These are phyloP conservation scores for Leuctra nigra DNA, from an alignment of 2,888 invertebrate species.

Conservation along the genomic window DNA sequence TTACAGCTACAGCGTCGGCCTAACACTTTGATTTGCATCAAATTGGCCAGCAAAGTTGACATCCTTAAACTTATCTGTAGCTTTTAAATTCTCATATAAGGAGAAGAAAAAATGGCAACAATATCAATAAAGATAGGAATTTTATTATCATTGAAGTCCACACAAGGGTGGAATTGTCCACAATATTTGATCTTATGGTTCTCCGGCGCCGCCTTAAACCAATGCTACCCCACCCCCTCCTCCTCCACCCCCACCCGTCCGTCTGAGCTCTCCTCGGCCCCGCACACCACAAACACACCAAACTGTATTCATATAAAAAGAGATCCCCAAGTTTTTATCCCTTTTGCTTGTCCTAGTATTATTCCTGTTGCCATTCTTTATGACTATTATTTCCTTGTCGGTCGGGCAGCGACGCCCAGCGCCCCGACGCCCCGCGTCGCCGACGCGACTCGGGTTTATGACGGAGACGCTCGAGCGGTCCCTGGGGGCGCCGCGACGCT, in stretches of 20 bases:
- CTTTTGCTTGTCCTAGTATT: conserved; percentile 18
- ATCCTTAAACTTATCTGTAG: conserved; percentile 1
- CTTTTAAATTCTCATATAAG: conserved; percentile 15
- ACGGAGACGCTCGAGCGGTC: background rate
- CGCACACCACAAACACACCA: conserved; percentile 10
- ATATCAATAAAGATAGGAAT: conserved; percentile 9
- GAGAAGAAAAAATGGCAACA: conserved; percentile 14
- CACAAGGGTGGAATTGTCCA: conserved; percentile 15
- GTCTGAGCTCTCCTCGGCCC: background rate
- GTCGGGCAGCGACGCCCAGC: background rate
- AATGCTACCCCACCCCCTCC: background rate
- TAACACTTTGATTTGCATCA: conserved; percentile 10
- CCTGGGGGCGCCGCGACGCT: background rate
- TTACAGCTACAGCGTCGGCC: background rate
- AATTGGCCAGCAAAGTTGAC: conserved; percentile 5
- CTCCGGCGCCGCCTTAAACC: conserved; percentile 3
- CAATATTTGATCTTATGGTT: conserved; percentile 9
- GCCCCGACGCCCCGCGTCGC: background rate
- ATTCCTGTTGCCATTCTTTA: conserved; percentile 13
- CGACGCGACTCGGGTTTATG: background rate
- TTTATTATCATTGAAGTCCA: conserved; percentile 18
- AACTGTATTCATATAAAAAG: conserved; percentile 12
- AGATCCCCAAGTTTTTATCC: conserved; percentile 11
- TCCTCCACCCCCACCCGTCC: background rate
- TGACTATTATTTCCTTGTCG: conserved; percentile 15